Conservation (phyloP, 37 sponge, comb jelly and placozoan genomes). For the Halichondria panicea region DNA sequence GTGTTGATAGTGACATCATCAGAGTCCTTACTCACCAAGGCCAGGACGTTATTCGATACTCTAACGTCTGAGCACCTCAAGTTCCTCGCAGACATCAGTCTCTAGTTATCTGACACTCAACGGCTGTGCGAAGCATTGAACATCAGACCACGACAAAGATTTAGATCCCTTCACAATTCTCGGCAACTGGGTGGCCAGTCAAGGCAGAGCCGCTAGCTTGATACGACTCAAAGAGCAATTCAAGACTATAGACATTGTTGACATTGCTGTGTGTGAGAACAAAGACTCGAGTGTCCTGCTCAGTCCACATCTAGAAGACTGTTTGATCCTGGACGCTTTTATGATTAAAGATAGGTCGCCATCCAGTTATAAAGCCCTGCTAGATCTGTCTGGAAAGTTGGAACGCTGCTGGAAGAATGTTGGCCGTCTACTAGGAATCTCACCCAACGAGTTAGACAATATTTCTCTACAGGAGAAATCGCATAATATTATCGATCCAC, state of each 20-base stretch:
- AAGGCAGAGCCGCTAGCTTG: neutral
- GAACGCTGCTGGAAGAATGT: neutral
- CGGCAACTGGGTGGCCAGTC: neutral
- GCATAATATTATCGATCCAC: too few species aligned
- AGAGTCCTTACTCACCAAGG: neutral
- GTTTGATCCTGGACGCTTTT: neutral
- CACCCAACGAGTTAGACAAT: neutral
- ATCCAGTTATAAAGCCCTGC: too few species aligned
- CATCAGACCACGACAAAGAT: neutral
- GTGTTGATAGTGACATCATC: neutral
- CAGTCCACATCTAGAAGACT: neutral
- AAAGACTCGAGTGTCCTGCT: neutral
- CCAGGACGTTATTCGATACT: neutral
- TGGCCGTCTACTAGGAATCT: neutral
- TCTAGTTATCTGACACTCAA: neutral
- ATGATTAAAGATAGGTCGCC: too few species aligned
- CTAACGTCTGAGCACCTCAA: neutral
- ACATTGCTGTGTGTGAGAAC: neutral
- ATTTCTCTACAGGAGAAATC: neutral
- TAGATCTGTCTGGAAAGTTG: neutral
- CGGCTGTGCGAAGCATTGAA: neutral
- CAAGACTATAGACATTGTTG: neutral
- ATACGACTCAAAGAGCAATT: neutral
- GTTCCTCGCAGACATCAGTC: neutral
- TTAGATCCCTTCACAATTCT: neutral